phyloP scores from a whole-genome alignment of 2,888 invertebrate species.

The Eugnorisma glareosa region DNA sequence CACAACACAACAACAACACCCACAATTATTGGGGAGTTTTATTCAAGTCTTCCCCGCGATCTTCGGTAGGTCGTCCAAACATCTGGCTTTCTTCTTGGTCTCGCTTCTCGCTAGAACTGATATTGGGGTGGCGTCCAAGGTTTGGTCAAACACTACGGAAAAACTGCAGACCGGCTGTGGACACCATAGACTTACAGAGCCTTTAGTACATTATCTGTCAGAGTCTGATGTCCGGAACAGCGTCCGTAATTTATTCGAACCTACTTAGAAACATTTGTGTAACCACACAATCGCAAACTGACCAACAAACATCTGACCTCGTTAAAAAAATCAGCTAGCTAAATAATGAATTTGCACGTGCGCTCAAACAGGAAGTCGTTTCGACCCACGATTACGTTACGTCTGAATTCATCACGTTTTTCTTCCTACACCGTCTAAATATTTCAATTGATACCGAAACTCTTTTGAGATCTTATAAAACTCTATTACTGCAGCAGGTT shows the following conservation, averaged over 20 bases:
- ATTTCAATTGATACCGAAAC: not conserved
- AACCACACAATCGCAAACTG: not conserved
- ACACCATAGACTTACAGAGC: too few relatives aligned
- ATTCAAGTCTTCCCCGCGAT: not conserved
- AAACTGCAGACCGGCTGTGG: too few relatives aligned
- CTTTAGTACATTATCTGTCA: not conserved
- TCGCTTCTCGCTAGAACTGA: too few relatives aligned
- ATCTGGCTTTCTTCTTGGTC: too few relatives aligned
- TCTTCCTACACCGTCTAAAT: not conserved
- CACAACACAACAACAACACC: too few relatives aligned
- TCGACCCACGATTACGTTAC: slow-evolving; percentile 11
- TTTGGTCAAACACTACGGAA: not conserved
- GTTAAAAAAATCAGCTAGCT: slow-evolving; percentile 1
- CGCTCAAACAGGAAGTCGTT: not conserved
- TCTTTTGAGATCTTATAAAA: not conserved
- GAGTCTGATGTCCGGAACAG: not conserved
- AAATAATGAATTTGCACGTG: slow-evolving; percentile 4
- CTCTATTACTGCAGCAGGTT: not conserved
- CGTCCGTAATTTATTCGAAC: not conserved
- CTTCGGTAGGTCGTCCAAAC: not conserved
- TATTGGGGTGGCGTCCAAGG: too few relatives aligned
- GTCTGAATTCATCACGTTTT: slow-evolving; percentile 17
- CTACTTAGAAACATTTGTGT: not conserved
- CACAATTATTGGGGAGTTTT: too few relatives aligned
- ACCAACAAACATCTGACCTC: not conserved